phyloP scores from a whole-genome alignment of 2,888 invertebrate species.

The Perithous albicinctus region DNA sequence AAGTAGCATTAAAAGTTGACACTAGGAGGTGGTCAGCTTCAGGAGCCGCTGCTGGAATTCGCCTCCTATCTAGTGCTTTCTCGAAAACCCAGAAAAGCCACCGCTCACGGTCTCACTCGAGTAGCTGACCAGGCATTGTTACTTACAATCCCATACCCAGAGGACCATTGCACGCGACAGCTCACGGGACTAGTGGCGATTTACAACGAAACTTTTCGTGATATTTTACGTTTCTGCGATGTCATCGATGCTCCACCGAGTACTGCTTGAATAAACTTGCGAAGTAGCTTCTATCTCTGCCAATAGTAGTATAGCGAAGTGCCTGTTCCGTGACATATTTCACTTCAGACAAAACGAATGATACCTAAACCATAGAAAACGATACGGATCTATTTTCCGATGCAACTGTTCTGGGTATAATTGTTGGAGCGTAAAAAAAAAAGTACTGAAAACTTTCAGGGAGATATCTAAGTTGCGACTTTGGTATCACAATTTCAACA shows the following conservation, averaged over 20 bases:
- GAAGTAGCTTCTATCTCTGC: constrained; percentile 54
- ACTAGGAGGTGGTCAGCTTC: constrained; percentile 71
- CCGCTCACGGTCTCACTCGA: constrained; percentile 50
- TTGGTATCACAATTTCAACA: background rate
- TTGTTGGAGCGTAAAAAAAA: constrained; percentile 56
- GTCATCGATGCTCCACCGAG: constrained; percentile 60
- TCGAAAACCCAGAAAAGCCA: constrained; percentile 29
- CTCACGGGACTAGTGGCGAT: constrained; percentile 59
- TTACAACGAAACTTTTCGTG: constrained; percentile 67
- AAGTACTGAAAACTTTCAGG: constrained; percentile 28
- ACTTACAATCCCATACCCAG: constrained; percentile 54
- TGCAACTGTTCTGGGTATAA: constrained; percentile 26
- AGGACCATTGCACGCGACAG: constrained; percentile 61
- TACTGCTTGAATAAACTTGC: constrained; percentile 63
- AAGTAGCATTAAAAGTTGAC: constrained; percentile 77
- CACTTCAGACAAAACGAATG: constrained; percentile 18
- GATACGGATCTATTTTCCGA: constrained; percentile 5
- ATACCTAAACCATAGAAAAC: constrained; percentile 20
- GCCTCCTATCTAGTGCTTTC: constrained; percentile 34
- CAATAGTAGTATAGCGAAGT: constrained; percentile 13
- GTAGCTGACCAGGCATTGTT: constrained; percentile 70
- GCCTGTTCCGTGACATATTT: constrained; percentile 10
- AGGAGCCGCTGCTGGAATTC: constrained; percentile 38
- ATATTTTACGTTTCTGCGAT: constrained; percentile 68
- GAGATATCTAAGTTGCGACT: background rate